A percentile compares a stretch with the other conserved stretches of the same genome.
These are phyloP conservation scores for Liopterus haemorrhoidalis DNA, from an alignment of 2,888 invertebrate species.

Conservation along the genomic window DNA sequence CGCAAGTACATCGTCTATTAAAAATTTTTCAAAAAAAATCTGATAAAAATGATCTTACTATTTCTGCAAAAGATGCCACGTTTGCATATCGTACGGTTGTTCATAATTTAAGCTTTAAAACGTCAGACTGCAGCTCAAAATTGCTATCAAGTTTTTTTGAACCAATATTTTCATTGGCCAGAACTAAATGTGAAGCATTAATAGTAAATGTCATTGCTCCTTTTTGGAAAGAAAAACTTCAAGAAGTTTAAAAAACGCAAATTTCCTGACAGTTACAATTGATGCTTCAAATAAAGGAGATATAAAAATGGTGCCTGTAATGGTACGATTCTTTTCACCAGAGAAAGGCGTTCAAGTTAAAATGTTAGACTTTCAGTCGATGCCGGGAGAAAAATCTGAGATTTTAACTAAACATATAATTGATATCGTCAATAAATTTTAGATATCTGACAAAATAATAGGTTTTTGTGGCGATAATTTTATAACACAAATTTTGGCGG, in stretches of 20 bases:
- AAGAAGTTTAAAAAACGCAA: constrained; percentile 11
- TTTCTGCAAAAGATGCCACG: constrained; percentile 17
- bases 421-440: no score
- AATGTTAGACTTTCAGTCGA: no score
- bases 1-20: constrained; percentile 11
- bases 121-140: constrained; percentile 5
- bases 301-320: constrained; percentile 9
- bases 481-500: no score
- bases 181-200: constrained; percentile 23
- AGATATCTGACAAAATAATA: no score
- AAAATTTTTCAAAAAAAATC: no score
- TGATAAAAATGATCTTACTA: background rate
- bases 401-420: no score
- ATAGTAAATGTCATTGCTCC: constrained; percentile 22
- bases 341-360: no score
- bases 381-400: no score
- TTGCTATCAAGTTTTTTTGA: constrained; percentile 13
- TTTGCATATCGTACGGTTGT: constrained; percentile 15
- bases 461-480: no score
- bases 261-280: constrained; percentile 14
- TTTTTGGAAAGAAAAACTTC: constrained; percentile 15
- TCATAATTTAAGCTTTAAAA: constrained; percentile 16
- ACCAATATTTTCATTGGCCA: constrained; percentile 13
- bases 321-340: constrained; percentile 9
- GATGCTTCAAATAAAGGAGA: constrained; percentile 23